Base-by-base conservation (phyloP, 2,797 vertebrate genomes). In the Fringilla coelebs region DNA sequence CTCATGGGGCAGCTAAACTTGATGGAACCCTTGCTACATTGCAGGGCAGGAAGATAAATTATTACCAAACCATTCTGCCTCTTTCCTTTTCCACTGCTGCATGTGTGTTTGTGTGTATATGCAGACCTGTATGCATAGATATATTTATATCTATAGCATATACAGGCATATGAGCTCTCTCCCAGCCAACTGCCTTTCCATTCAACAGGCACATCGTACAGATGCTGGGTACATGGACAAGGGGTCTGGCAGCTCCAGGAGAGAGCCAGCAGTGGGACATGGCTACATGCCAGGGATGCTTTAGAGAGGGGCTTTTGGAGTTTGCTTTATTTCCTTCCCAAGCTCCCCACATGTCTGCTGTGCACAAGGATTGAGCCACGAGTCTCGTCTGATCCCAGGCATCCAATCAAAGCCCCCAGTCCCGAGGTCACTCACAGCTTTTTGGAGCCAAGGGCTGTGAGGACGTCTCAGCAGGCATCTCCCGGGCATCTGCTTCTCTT, bases 161-260 rank as follows among this genome's bases (percentile, higher is more conserved):
- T 34, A 63, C 76, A 62, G 22, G 63, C 31, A 14, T 72, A 62
- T 2, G 9, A 62, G 66, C 93, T 86, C 60, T 81, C 72, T 92
- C 82, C 70, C 66, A 86, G 89, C 72, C 85, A 80, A 65, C 82
- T 89, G 96, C 80, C 82, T 88, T 85, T 77, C 85, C 76, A 13
- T n/a, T 72, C 72, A 52, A 61, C 82, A 49, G 68, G 48, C 65
- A 19, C 61, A 63, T 82, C 7, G 2, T 43, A 21, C 48, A 67
- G 70, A 75, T 86, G 73, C 73, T 91, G 88, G 38, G n/a, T 52
- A 17, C n/a, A 13, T 1, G 7, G 85, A 75, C 41, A 75, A 85
- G 73, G 66, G 58, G 17, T 58, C 85, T 90, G 85, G 80, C 36
- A 51, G 58, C 9, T 36, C 40, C 60, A 46, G 73, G 58, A 86